Conservation (phyloP, 2,888 invertebrate species). For the Microctonus hyperodae region DNA sequence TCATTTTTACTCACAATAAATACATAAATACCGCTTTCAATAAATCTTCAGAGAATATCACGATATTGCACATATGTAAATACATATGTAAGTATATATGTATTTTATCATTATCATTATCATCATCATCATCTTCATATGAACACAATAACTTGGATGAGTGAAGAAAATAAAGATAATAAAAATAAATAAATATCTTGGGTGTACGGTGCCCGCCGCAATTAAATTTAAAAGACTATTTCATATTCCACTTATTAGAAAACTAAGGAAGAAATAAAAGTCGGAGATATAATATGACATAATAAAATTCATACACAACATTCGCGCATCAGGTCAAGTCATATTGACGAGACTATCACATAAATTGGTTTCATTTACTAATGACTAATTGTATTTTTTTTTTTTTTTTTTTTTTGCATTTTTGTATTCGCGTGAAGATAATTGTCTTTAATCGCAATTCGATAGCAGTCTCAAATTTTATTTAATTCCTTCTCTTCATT, state of each 20-base stretch:
- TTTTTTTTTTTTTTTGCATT: constrained; percentile 17
- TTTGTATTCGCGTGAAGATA: not conserved
- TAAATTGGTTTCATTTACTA: constrained; percentile 34
- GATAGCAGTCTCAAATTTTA: constrained; percentile 45
- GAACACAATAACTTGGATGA: not conserved
- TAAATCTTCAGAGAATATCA: not conserved
- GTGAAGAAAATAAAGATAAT: not conserved
- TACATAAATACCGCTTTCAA: not conserved
- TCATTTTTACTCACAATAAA: not conserved
- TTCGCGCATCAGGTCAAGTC: constrained; percentile 47
- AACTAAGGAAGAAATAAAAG: not conserved
- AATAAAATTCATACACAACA: constrained; percentile 17
- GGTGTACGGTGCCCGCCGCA: constrained; percentile 15
- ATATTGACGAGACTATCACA: constrained; percentile 58
- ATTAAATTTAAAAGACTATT: not conserved
- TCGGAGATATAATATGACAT: constrained; percentile 1
- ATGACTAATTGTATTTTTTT: constrained; percentile 28
- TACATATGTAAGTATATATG: too few species aligned
- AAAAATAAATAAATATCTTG: constrained; percentile 17
- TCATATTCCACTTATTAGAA: not conserved
- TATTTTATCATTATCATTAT: too few species aligned
- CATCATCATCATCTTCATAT: too few species aligned
- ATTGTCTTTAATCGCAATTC: not conserved
- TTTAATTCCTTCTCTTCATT: constrained; percentile 51
- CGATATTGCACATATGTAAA: not conserved